Evolutionary conservation across 2,797 vertebrate species (phyloP), one percentile per base, ranked within the genome.

Genomic region (Melanotaenia nigrans): DNA sequence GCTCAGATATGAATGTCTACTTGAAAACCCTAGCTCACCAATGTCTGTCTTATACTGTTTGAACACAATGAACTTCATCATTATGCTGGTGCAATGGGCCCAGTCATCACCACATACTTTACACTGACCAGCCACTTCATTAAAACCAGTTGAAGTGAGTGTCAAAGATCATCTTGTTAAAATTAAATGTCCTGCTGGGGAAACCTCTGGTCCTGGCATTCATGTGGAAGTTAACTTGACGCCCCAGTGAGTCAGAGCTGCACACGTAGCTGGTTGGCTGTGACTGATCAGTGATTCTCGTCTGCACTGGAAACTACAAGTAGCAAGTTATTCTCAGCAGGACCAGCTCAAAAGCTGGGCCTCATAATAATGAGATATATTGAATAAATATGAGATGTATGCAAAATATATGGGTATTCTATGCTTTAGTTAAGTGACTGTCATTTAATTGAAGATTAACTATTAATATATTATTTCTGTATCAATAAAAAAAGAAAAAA

Each of bases 381-480:
- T 3, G 12, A 8, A 36, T 36, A 36, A 10, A 36, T 36, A 36
- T 36, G 11, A 10, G 11, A 12, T 36, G 10, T 35, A 12, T 42
- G 40, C 16, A 20, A 20, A 45, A 40, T 10, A 36, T 36, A 40
- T 20, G 30, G 49, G 51, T 36, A 38, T 65, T 14, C 35, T 38
- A 16, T 10, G 32, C 36, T 62, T 71, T 38, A 74, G 55, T 73
- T 9, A 65, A 60, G 22, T 28, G 61, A 22, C 24, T 85, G 62
- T 65, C 56, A 28, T 75, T 82, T 81, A 72, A 81, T 84, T 79
- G 71, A 77, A 78, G 40, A 72, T 67, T 25, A 78, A 84, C 32
- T 4, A 22, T 75, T 86, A 82, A 79, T 82, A 81, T 83, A 81
- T 75, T 79, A 0, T 1, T 73, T 81, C 76, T 85, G 59, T 87